Evolutionary conservation across 2,888 invertebrate species (phyloP).

Genomic region (Agriotes lineatus): DNA sequence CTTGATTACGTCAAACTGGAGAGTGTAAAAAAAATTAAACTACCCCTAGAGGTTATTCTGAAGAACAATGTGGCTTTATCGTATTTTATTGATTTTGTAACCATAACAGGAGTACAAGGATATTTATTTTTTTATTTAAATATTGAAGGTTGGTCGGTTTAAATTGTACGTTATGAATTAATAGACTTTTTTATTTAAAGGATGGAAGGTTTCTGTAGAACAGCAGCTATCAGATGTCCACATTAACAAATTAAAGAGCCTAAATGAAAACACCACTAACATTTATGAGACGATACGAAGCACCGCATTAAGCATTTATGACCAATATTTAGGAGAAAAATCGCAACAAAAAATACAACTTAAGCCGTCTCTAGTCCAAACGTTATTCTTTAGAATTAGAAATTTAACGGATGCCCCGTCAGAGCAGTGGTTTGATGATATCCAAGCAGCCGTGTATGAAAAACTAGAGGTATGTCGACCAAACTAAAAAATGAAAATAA

Average conservation of each 20-base stretch:
- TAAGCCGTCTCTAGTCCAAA: slow-evolving; percentile 73
- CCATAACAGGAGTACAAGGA: slow-evolving; percentile 76
- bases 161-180: slow-evolving; percentile 1
- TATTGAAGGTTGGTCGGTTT: slow-evolving; percentile 71
- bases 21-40: slow-evolving; percentile 64
- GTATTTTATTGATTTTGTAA: slow-evolving; percentile 83
- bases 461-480: slow-evolving; percentile 65
- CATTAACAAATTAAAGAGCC: slow-evolving; percentile 65
- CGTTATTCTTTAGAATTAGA: slow-evolving; percentile 73
- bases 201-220: slow-evolving; percentile 78
- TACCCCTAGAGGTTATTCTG: slow-evolving; percentile 79
- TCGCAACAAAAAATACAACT: slow-evolving; percentile 74
- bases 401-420: slow-evolving; percentile 71
- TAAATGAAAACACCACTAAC: slow-evolving; percentile 63
- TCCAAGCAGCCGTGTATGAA: slow-evolving; percentile 79
- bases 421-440: slow-evolving; percentile 87
- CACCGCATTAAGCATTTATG: slow-evolving; percentile 80
- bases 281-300: slow-evolving; percentile 68
- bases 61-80: slow-evolving; percentile 83
- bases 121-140: slow-evolving; percentile 85
- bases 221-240: slow-evolving; percentile 75
- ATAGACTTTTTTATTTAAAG: slow-evolving; percentile 53
- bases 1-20: slow-evolving; percentile 51
- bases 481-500: neutral
- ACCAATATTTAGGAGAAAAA: slow-evolving; percentile 83